Percentiles rank a stretch among this genome's conserved stretches.
These are phyloP conservation scores for Tinea trinotella DNA, from an alignment of 2,888 invertebrate genomes.

Conservation along the genomic window DNA sequence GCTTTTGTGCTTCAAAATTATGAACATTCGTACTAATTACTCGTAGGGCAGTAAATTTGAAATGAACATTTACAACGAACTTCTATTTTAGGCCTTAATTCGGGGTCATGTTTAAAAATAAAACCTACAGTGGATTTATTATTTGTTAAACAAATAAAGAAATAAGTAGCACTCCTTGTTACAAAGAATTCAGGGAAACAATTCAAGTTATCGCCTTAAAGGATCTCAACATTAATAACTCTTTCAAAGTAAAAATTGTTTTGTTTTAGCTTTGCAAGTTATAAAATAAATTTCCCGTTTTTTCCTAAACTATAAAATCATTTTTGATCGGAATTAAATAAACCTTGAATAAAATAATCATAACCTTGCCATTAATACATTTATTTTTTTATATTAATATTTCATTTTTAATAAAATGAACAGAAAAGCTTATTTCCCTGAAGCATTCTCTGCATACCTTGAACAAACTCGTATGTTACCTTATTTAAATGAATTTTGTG, in stretches of 20 bases:
- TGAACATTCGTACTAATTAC: neutral
- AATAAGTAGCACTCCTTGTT: neutral
- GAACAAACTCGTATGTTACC: too few species aligned
- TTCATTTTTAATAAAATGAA: too few species aligned
- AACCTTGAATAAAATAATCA: too few species aligned
- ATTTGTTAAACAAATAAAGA: neutral
- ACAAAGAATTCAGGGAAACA: neutral
- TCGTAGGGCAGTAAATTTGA: neutral
- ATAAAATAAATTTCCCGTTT: too few species aligned
- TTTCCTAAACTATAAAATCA: too few species aligned
- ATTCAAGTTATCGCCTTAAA: neutral
- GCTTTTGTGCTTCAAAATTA: slow-evolving; percentile 7
- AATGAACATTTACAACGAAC: slow-evolving; percentile 1
- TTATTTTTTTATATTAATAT: too few species aligned
- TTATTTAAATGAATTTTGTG: too few species aligned
- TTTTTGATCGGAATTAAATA: too few species aligned
- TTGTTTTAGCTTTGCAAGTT: neutral
- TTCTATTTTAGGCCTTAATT: neutral
- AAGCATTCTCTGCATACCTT: too few species aligned
- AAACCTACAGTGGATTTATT: neutral
- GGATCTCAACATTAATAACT: neutral
- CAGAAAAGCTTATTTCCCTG: too few species aligned
- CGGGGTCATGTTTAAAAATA: neutral
- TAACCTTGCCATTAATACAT: too few species aligned
- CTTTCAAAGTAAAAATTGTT: neutral